phyloP scores from a whole-genome alignment of 2,113 vertebrate genomes.

The Bos taurus region ARS-UCD2.0 NC_037346.1:22461501-22462000 shows the following conservation, averaged over 20 bases:
- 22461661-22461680: background rate
- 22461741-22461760: background rate
- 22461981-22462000: background rate
- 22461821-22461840: background rate
- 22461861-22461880: background rate
- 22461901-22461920: background rate
- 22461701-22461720: background rate
- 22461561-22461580: background rate
- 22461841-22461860: background rate
- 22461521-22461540: fast-evolving
- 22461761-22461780: background rate
- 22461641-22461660: background rate
- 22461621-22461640: background rate
- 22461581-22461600: background rate
- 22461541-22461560: background rate
- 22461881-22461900: background rate
- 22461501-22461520: background rate
- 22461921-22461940: background rate
- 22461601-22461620: fast-evolving
- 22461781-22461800: background rate
- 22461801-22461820: background rate
- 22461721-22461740: background rate
- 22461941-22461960: no score
- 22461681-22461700: background rate
- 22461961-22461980: background rate